Base-by-base conservation (phyloP, 2,797 vertebrate species). In the Cetoscarus ocellatus region DNA sequence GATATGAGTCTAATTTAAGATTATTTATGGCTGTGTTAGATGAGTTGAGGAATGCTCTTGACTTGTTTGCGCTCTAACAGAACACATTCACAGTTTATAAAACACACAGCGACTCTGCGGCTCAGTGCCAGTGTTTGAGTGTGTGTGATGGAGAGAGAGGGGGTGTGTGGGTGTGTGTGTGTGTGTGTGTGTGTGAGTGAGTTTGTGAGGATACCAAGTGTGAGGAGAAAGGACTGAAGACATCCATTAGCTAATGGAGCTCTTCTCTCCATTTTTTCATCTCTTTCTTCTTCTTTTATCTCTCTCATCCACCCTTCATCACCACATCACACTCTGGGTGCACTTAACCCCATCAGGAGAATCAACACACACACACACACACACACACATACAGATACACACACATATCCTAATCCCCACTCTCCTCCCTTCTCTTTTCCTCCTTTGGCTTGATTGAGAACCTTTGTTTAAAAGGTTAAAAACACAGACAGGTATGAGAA, bases 181-280 rank as follows among this genome's bases (percentile, higher is more conserved):
- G 52, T 27, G n/a, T 40, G 56, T 10, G 14, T 53, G 52, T 45
- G 8, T 61, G 62, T 54, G n/a, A n/a, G n/a, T n/a, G n/a, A n/a
- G n/a, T n/a, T n/a, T n/a, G 59, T 52, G 61, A 77, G 83, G 80
- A 88, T 82, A 82, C 71, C 43, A 71, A 84, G 76, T 73, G 79
- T 93, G 94, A 94, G 85, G 88, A 95, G 93, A 94, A 82, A 73
- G 77, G 83, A 91, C 91, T 92, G 92, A 93, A 95, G 91, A 92
- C 90, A 92, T 95, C 96, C 96, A 97, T 97, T 96, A 97, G 96
- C 96, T 98, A 97, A 98, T 96, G 96, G 96, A 95, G 95, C 94
- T 91, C 88, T 74, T 40, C 67, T 67, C 76, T 76, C 60, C 34
- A 44, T 47, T 77, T 64, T 57, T 54, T 50, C 40, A 27, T 19